A percentile compares a stretch with the other conserved stretches of the same genome.
phyloP scores from a whole-genome alignment of 2,113 vertebrate species.

The Nothoprocta perdicaria region DNA sequence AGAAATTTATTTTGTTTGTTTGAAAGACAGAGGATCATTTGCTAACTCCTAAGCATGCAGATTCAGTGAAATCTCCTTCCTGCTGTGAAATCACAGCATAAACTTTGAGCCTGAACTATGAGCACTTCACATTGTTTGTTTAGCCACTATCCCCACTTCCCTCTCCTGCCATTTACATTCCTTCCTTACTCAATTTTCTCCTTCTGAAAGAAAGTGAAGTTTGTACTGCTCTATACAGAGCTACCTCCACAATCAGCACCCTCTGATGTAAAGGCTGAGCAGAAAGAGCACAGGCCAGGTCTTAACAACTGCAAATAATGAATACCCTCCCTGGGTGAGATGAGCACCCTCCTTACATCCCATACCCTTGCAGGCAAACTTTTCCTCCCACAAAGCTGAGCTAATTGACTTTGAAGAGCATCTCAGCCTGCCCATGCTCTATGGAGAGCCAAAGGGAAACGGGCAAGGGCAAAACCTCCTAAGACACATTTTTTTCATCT shows the following conservation, averaged over 20 bases:
- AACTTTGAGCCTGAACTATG: conserved; percentile 30
- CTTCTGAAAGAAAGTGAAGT: conserved; percentile 16
- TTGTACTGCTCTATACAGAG: neutral
- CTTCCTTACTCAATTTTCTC: conserved; percentile 5
- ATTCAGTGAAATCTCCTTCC: conserved; percentile 24
- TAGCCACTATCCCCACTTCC: conserved; percentile 37
- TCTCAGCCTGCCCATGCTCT: neutral
- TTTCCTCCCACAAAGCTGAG: neutral
- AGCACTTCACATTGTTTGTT: conserved; percentile 44
- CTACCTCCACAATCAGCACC: neutral
- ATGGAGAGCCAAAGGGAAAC: neutral
- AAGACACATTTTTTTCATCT: neutral
- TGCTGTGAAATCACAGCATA: conserved; percentile 17
- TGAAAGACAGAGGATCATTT: conserved; percentile 30
- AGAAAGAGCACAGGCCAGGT: neutral
- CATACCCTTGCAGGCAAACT: neutral
- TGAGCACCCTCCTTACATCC: neutral
- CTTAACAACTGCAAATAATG: neutral
- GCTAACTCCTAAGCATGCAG: neutral
- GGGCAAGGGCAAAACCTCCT: neutral
- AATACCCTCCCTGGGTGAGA: neutral
- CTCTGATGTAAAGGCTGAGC: neutral
- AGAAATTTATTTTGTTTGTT: conserved; percentile 23
- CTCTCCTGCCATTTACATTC: neutral
- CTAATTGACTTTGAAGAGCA: conserved; percentile 10